Evolutionary conservation across 2,797 vertebrate genomes (phyloP).

Genomic region (Megaceryle alcyon): DNA sequence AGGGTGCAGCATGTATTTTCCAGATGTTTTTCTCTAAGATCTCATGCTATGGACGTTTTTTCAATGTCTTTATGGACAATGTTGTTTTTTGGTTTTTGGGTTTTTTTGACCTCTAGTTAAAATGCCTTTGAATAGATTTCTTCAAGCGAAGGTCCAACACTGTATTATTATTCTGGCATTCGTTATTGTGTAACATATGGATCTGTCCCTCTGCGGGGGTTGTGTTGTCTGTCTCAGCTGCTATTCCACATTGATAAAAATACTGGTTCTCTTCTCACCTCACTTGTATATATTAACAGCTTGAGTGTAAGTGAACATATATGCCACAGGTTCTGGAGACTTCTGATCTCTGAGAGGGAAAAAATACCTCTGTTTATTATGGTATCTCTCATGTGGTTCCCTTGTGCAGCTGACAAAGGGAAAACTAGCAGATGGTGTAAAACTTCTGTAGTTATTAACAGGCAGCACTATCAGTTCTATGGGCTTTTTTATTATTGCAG

Average conservation of each 20-base stretch:
- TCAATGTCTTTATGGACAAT: not conserved
- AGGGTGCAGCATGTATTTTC: not conserved
- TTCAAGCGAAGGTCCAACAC: not conserved
- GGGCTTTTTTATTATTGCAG: not conserved
- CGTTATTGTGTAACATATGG: constrained; percentile 54
- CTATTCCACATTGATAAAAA: constrained; percentile 73
- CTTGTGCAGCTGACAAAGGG: constrained; percentile 23
- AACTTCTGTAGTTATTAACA: constrained; percentile 33
- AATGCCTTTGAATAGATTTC: not conserved
- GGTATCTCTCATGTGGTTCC: constrained; percentile 44
- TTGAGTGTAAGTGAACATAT: constrained; percentile 64
- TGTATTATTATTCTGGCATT: constrained; percentile 56
- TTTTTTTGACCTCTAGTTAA: not conserved
- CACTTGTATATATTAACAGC: constrained; percentile 66
- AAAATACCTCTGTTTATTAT: constrained; percentile 54
- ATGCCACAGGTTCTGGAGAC: constrained; percentile 54
- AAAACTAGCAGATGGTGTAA: constrained; percentile 49
- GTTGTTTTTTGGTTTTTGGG: accelerated
- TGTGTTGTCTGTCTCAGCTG: constrained; percentile 70
- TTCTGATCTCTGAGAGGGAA: constrained; percentile 31
- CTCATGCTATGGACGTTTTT: not conserved
- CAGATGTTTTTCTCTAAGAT: not conserved
- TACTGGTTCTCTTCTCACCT: constrained; percentile 60
- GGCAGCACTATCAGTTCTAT: not conserved
- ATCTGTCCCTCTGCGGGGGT: constrained; percentile 53